A percentile compares a stretch with the other conserved stretches of the same genome.
Evolutionary conservation across 2,113 vertebrate genomes (phyloP).

Genomic region (Jacana jacana): DNA sequence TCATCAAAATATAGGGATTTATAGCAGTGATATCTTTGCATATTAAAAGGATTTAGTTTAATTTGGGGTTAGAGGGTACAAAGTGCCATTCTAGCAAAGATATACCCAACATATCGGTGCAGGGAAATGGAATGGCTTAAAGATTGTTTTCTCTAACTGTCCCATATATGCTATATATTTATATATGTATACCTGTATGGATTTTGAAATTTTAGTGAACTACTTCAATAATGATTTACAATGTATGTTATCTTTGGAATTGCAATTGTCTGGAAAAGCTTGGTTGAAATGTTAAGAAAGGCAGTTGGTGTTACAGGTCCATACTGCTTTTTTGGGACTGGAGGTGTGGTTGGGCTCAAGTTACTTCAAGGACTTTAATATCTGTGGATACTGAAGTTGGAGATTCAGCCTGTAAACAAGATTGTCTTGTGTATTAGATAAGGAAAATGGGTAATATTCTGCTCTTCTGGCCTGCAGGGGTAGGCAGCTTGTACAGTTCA

Average conservation of each 20-base stretch:
- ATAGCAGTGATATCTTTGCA: background rate
- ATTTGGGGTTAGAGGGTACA: background rate
- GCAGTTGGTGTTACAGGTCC: background rate
- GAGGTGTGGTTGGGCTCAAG: background rate
- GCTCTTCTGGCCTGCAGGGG: background rate
- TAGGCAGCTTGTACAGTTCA: background rate
- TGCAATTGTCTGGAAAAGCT: background rate
- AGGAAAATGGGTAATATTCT: background rate
- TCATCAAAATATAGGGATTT: conserved; percentile 22
- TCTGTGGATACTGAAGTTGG: background rate
- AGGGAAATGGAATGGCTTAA: background rate
- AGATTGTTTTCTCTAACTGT: background rate
- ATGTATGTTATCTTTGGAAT: background rate
- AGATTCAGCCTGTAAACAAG: background rate
- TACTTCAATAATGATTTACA: background rate
- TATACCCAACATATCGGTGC: background rate
- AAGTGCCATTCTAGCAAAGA: background rate
- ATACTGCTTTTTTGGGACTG: background rate
- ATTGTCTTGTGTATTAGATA: background rate
- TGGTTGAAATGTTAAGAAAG: background rate
- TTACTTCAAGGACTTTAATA: background rate
- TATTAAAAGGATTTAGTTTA: conserved; percentile 4
- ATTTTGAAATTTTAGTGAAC: background rate
- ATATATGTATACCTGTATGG: background rate
- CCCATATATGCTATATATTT: background rate